phyloP scores from a whole-genome alignment of 2,797 vertebrate genomes.

The Leucoraja ocellata region DNA sequence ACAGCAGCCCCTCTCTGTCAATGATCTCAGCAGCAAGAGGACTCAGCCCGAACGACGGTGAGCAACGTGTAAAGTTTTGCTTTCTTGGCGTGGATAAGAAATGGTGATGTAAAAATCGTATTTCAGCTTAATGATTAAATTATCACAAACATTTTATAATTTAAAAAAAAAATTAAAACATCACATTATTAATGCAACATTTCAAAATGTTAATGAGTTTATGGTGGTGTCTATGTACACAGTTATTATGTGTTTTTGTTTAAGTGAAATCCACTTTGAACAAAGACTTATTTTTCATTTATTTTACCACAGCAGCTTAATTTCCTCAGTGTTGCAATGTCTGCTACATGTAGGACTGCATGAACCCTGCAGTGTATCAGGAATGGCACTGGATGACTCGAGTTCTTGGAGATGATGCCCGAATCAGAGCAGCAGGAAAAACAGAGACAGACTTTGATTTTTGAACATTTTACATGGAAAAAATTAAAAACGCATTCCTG shows the following conservation, averaged over 20 bases:
- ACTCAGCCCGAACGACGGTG: slow-evolving; percentile 91
- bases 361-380: neutral
- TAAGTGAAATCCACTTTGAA: neutral
- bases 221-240: neutral
- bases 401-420: neutral
- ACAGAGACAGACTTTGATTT: neutral
- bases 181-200: neutral
- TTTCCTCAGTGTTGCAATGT: neutral
- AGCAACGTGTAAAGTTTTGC: slow-evolving; percentile 48
- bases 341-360: neutral
- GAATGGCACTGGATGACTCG: neutral
- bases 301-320: neutral
- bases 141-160: neutral
- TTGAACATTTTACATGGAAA: neutral
- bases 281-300: neutral
- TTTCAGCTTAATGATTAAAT: neutral
- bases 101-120: neutral
- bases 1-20: slow-evolving; percentile 90
- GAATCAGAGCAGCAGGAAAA: neutral
- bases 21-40: slow-evolving; percentile 89
- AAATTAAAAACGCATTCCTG: neutral
- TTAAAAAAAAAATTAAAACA: neutral
- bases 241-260: neutral
- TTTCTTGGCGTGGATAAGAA: neutral
- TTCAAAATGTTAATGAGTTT: neutral